These are phyloP conservation scores for Hypsopygia costalis DNA, from an alignment of 2,888 invertebrate genomes.

Conservation along the genomic window DNA sequence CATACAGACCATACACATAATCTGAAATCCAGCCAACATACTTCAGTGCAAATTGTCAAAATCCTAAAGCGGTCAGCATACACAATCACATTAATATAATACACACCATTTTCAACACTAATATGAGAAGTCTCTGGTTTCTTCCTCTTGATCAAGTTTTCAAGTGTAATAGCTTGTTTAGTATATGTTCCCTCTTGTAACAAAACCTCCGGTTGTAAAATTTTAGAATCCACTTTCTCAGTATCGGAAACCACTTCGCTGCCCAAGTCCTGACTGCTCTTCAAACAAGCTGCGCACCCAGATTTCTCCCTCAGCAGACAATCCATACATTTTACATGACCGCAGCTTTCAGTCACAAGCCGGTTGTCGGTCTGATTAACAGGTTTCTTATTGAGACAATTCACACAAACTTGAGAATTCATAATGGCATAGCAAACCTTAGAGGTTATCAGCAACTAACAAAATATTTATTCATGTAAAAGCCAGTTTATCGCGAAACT, in stretches of 20 bases:
- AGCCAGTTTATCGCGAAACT: too few species aligned
- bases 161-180: conserved; percentile 16
- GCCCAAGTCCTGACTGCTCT: conserved; percentile 2
- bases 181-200: not conserved
- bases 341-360: conserved; percentile 86
- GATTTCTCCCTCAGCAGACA: conserved; percentile 85
- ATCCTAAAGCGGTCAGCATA: too few species aligned
- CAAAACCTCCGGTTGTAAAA: not conserved
- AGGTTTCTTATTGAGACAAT: conserved; percentile 78
- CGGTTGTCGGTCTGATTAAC: conserved; percentile 81
- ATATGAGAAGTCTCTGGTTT: conserved; percentile 65
- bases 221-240: conserved; percentile 13
- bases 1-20: too few species aligned
- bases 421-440: conserved; percentile 46
- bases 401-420: conserved; percentile 78
- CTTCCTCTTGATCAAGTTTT: conserved; percentile 43
- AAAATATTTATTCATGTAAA: too few species aligned
- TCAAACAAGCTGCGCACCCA: conserved; percentile 81
- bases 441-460: conserved; percentile 19
- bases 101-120: conserved; percentile 52
- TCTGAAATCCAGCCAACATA: too few species aligned
- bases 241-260: conserved; percentile 16
- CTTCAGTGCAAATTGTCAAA: too few species aligned
- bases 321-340: conserved; percentile 87
- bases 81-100: not conserved